Evolutionary conservation across 2,888 invertebrate species (phyloP).

Genomic region (Coelinius sp.): DNA sequence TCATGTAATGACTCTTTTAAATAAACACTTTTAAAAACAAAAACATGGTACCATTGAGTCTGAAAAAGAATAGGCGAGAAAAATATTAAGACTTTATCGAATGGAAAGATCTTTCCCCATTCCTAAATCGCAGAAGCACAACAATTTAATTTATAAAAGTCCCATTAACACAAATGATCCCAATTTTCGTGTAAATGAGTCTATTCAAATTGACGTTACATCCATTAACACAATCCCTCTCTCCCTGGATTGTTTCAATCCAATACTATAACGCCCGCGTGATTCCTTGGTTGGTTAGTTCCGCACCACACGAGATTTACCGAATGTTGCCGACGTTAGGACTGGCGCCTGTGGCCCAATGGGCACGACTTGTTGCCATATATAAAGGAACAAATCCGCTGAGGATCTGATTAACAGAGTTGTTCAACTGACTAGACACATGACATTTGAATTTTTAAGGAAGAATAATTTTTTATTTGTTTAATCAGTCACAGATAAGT

Average conservation of each 20-base stretch:
- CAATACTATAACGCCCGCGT: constrained; percentile 39
- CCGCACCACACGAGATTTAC: constrained; percentile 35
- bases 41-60: too few species aligned
- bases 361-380: constrained; percentile 46
- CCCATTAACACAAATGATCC: background rate
- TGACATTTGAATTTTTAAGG: background rate
- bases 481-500: background rate
- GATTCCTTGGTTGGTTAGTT: constrained; percentile 25
- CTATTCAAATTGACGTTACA: background rate
- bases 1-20: too few species aligned
- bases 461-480: too few species aligned
- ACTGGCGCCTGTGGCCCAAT: constrained; percentile 44
- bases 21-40: too few species aligned
- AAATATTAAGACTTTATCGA: too few species aligned
- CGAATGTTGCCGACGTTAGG: constrained; percentile 41
- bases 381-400: constrained; percentile 66
- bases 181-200: background rate
- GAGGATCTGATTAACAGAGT: constrained; percentile 65
- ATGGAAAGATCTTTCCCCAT: too few species aligned
- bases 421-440: constrained; percentile 44
- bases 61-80: too few species aligned
- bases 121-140: background rate
- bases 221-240: constrained; percentile 18
- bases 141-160: background rate
- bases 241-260: constrained; percentile 26